These are phyloP conservation scores for Channallabes apus DNA, from an alignment of 2,797 vertebrate genomes.

Conservation along the genomic window DNA sequence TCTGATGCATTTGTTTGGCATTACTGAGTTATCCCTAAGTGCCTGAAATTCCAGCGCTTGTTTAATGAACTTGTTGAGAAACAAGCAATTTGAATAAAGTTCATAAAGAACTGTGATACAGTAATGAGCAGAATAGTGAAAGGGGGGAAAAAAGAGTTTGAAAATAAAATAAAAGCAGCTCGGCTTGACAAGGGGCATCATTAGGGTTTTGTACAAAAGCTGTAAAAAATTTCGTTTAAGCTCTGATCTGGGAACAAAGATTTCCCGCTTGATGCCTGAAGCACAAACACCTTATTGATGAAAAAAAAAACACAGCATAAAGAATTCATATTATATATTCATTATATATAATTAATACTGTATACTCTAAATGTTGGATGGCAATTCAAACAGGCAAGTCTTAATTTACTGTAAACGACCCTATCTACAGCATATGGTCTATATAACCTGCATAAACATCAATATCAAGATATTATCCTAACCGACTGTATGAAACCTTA, in stretches of 20 bases:
- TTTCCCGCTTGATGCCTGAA: neutral
- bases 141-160: too few species aligned
- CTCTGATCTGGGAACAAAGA: neutral
- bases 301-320: neutral
- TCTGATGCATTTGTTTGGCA: conserved; percentile 37
- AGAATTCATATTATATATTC: neutral
- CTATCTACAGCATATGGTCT: too few species aligned
- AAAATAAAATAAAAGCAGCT: neutral
- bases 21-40: conserved; percentile 48
- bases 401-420: too few species aligned
- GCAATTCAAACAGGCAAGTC: too few species aligned
- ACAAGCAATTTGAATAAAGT: neutral
- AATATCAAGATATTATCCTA: neutral
- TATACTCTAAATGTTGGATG: neutral
- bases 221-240: neutral
- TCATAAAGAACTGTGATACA: neutral
- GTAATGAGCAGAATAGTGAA: conserved; percentile 3
- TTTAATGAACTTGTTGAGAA: conserved; percentile 29
- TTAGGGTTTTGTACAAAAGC: conserved; percentile 7
- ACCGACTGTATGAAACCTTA: neutral
- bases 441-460: neutral
- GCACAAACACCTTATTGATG: neutral
- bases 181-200: neutral
- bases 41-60: conserved; percentile 13
- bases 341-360: too few species aligned